A percentile compares a stretch with the other conserved stretches of the same genome.
These are phyloP conservation scores for Taxidea taxus DNA, from an alignment of 2,113 vertebrate species.

Conservation along the genomic window DNA sequence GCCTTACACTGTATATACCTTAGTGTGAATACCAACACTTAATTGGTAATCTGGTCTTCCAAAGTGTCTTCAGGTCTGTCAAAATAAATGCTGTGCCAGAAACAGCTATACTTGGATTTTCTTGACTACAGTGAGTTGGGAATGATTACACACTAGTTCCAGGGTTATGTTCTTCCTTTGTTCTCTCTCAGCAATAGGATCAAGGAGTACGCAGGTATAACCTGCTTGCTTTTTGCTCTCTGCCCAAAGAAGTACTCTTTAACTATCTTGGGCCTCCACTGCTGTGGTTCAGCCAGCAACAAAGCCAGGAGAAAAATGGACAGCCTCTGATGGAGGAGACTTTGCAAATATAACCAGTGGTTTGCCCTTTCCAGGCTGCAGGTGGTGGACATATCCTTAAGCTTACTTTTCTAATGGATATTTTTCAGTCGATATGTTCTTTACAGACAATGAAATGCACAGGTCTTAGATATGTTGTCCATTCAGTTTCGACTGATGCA, in stretches of 20 bases:
- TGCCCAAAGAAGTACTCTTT: background rate
- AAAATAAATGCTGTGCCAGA: background rate
- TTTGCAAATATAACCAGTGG: background rate
- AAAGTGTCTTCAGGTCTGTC: background rate
- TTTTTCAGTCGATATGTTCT: background rate
- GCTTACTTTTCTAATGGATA: background rate
- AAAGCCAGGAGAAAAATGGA: background rate
- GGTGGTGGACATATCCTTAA: background rate
- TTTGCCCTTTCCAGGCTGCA: background rate
- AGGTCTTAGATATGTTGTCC: background rate
- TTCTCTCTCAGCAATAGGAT: background rate
- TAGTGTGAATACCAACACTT: background rate
- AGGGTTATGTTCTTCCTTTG: background rate
- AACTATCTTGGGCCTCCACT: background rate
- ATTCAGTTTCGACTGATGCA: background rate
- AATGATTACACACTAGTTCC: background rate
- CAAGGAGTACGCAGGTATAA: background rate
- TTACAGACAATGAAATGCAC: background rate
- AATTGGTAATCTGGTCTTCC: background rate
- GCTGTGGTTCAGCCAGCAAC: background rate
- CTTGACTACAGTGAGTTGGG: background rate
- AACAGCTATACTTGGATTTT: background rate
- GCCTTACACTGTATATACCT: background rate
- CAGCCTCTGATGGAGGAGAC: background rate
- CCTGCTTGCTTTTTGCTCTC: background rate